These are phyloP conservation scores for Esperia sulphurella DNA, from an alignment of 2,888 invertebrate genomes.

Conservation along the genomic window DNA sequence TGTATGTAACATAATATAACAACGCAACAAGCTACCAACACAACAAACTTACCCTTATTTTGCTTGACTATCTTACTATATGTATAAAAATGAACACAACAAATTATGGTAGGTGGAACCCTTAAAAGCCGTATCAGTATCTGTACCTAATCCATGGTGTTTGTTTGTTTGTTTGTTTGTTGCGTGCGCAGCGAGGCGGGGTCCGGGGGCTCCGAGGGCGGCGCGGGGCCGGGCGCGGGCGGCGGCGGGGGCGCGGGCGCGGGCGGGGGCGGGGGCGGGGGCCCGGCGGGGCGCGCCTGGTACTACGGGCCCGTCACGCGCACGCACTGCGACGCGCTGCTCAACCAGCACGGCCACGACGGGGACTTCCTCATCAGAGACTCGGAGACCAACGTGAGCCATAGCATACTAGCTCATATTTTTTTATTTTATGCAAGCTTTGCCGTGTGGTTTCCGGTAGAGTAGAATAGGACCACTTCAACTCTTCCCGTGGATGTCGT, in stretches of 20 bases:
- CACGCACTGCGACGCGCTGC: slow-evolving; percentile 96
- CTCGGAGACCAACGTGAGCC: slow-evolving; percentile 98
- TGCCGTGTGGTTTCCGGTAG: too few relatives aligned
- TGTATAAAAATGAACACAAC: too few relatives aligned
- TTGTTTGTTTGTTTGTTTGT: neutral
- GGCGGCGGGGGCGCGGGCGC: slow-evolving; percentile 20
- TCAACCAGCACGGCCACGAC: slow-evolving; percentile 96
- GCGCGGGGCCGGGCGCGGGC: slow-evolving; percentile 34
- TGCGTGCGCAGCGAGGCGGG: slow-evolving; percentile 9
- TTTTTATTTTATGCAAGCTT: too few relatives aligned
- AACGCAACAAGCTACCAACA: too few relatives aligned
- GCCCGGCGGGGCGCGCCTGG: slow-evolving; percentile 93
- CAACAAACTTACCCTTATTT: too few relatives aligned
- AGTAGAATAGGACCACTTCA: too few relatives aligned
- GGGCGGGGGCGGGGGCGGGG: slow-evolving; percentile 20
- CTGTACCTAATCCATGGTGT: neutral
- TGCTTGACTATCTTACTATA: too few relatives aligned
- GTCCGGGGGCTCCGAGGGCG: slow-evolving; percentile 41
- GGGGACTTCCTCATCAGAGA: slow-evolving; percentile 99
- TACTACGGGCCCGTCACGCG: slow-evolving; percentile 98
- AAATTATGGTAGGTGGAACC: too few relatives aligned
- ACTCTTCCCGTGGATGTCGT: too few relatives aligned
- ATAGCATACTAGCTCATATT: neutral
- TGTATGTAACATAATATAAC: too few relatives aligned
- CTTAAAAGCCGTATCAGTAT: too few relatives aligned